Evolutionary conservation across 92 coral and sea anemone genomes (phyloP).

Genomic region (Phenganax subtilis): DNA sequence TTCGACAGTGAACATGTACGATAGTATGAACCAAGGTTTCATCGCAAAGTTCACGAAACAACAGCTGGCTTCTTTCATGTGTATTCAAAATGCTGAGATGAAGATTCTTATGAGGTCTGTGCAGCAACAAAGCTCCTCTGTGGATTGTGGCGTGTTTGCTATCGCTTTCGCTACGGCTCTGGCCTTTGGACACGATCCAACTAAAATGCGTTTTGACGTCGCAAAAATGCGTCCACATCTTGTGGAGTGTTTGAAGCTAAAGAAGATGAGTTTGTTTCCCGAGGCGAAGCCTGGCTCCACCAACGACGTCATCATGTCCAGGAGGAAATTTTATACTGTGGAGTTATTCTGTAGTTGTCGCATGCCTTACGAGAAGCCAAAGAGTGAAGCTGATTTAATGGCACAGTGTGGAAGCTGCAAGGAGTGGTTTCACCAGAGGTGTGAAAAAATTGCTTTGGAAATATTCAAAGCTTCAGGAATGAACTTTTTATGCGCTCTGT

Average conservation of each 20-base stretch:
- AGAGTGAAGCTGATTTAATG: conserved; percentile 39
- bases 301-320: conserved; percentile 14
- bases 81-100: conserved; percentile 37
- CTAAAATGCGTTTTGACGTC: conserved; percentile 36
- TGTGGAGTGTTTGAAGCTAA: conserved; percentile 32
- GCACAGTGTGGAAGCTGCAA: conserved; percentile 41
- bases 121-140: conserved; percentile 27
- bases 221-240: conserved; percentile 37
- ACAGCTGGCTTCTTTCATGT: conserved; percentile 39
- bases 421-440: conserved; percentile 40
- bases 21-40: conserved; percentile 49
- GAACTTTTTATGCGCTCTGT: conserved; percentile 28
- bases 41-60: conserved; percentile 39
- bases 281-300: conserved; percentile 24
- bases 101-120: conserved; percentile 36
- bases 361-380: conserved; percentile 46
- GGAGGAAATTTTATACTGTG: conserved; percentile 33
- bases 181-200: conserved; percentile 28
- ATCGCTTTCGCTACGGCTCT: conserved; percentile 36
- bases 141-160: conserved; percentile 41
- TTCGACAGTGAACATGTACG: conserved; percentile 46
- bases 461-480: conserved; percentile 38
- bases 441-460: conserved; percentile 40
- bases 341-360: conserved; percentile 51
- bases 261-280: conserved; percentile 39